Conservation (phyloP, 2,888 invertebrate genomes). For the Sarcophaga rosellei region DNA sequence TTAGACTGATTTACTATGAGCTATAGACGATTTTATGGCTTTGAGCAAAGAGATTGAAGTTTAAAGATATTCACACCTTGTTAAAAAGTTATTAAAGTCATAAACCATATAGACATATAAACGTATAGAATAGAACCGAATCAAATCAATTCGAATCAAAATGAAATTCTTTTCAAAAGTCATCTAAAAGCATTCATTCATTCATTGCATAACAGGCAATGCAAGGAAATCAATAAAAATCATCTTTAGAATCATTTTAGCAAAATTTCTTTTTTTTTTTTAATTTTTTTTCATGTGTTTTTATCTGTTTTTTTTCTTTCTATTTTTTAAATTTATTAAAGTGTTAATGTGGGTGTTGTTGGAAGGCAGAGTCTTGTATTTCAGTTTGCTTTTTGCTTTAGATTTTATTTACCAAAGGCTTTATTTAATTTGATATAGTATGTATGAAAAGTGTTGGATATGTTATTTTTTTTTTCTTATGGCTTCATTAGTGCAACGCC, state of each 20-base stretch:
- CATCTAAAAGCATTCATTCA: conserved; percentile 1
- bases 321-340: conserved; percentile 28
- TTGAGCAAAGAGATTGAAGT: conserved; percentile 78
- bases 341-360: conserved; percentile 66
- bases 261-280: neutral
- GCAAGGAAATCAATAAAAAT: neutral
- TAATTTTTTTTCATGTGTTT: too few relatives aligned
- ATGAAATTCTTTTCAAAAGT: conserved; percentile 32
- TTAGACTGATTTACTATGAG: conserved; percentile 78
- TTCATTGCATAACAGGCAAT: conserved; percentile 12
- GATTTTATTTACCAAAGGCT: conserved; percentile 52
- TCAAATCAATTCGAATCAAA: conserved; percentile 35
- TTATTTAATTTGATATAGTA: conserved; percentile 68
- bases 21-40: conserved; percentile 76
- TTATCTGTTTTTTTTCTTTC: neutral
- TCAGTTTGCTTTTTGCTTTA: neutral
- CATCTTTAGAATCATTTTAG: neutral
- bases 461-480: conserved; percentile 75
- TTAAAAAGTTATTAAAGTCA: conserved; percentile 71
- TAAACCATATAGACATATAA: conserved; percentile 34
- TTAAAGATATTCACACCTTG: conserved; percentile 80
- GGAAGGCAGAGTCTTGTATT: neutral
- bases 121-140: conserved; percentile 10
- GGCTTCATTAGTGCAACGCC: conserved; percentile 79
- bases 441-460: conserved; percentile 30